These are phyloP conservation scores for Aethina tumida DNA, from an alignment of 1,140 invertebrate species.

Conservation along the genomic window DNA sequence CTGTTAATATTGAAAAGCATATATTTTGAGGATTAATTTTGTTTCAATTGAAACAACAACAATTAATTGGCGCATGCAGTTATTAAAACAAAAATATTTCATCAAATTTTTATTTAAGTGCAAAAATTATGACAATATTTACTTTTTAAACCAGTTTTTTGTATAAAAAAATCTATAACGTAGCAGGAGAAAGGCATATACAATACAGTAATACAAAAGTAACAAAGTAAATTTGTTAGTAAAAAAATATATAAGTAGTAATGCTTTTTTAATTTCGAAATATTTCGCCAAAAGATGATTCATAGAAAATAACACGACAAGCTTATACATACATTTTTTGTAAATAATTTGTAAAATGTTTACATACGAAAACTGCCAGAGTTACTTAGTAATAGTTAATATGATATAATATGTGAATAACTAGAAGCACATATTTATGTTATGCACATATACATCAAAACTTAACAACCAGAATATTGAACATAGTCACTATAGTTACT, in stretches of 20 bases:
- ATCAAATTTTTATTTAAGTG: slow-evolving; percentile 20
- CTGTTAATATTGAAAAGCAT: too few relatives aligned
- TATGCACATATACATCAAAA: too few relatives aligned
- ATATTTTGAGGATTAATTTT: too few relatives aligned
- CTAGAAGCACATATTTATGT: too few relatives aligned
- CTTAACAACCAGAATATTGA: too few relatives aligned
- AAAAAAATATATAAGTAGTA: too few relatives aligned
- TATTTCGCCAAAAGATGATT: slow-evolving; percentile 5
- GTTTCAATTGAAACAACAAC: background rate
- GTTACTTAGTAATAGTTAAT: too few relatives aligned
- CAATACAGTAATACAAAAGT: slow-evolving; percentile 12
- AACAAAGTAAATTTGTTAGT: slow-evolving; percentile 5
- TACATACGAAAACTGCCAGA: too few relatives aligned
- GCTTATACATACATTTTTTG: slow-evolving; percentile 5
- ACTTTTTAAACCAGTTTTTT: slow-evolving; percentile 18
- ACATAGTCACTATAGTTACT: too few relatives aligned
- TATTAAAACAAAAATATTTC: slow-evolving; percentile 7
- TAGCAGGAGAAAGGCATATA: slow-evolving; percentile 17
- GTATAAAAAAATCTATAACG: slow-evolving; percentile 23
- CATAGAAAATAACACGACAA: slow-evolving; percentile 8
- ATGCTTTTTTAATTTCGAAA: too few relatives aligned
- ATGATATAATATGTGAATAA: too few relatives aligned
- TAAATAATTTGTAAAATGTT: slow-evolving; percentile 4
- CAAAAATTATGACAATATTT: slow-evolving; percentile 23
- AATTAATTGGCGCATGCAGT: background rate